Conservation (phyloP, 2,113 vertebrate genomes). For the Oreocharis arfaki region DNA sequence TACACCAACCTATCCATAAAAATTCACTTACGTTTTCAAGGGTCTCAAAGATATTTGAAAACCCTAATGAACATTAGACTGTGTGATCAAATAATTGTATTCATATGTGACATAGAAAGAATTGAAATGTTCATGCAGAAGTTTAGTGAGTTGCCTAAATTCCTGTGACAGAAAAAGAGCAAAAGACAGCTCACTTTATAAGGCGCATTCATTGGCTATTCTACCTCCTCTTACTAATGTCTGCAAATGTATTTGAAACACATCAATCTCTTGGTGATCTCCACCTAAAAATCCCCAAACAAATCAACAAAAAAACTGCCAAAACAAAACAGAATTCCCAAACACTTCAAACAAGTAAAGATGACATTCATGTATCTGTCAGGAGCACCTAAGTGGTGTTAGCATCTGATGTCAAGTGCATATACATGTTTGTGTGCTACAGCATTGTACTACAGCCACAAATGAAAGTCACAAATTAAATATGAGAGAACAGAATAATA, state of each 20-base stretch:
- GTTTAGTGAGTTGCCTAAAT: not conserved
- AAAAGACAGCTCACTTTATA: not conserved
- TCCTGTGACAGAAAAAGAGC: not conserved
- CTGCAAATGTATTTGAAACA: not conserved
- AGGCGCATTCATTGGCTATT: not conserved
- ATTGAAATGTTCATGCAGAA: not conserved
- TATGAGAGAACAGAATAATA: not conserved
- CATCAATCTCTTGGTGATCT: not conserved
- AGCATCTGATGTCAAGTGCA: not conserved
- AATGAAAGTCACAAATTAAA: not conserved
- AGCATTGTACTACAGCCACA: not conserved
- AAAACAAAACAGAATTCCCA: not conserved
- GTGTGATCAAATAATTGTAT: not conserved
- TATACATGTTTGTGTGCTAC: not conserved
- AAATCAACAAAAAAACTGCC: not conserved
- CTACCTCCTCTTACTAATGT: not conserved
- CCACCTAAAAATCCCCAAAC: not conserved
- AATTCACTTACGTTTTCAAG: not conserved
- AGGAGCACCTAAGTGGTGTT: not conserved
- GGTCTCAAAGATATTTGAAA: not conserved
- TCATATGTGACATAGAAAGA: not conserved
- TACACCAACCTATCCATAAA: not conserved
- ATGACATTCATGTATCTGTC: not conserved
- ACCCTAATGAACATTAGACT: not conserved
- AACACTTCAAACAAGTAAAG: not conserved